Evolutionary conservation across 2,797 vertebrate genomes (phyloP).

Genomic region (Poliocrania exsul): DNA sequence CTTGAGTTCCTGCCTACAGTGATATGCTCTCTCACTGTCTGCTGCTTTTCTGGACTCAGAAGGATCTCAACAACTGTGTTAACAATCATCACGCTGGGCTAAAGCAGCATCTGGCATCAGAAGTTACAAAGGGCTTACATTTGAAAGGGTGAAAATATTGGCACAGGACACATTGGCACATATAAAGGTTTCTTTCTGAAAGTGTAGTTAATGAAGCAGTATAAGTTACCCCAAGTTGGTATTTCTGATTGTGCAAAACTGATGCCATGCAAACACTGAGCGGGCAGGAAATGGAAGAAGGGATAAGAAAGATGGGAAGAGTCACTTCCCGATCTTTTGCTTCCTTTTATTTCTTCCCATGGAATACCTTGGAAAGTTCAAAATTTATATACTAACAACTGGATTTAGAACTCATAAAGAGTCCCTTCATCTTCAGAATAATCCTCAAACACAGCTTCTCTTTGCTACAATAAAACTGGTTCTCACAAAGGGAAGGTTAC

Average conservation of each 20-base stretch:
- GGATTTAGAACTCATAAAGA: background rate
- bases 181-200: background rate
- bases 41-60: constrained; percentile 7
- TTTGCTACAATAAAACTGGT: background rate
- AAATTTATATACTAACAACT: background rate
- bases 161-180: background rate
- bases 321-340: background rate
- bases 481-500: background rate
- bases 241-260: background rate
- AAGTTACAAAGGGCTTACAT: background rate
- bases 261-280: background rate
- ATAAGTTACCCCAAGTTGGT: background rate
- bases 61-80: background rate
- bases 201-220: background rate
- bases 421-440: background rate
- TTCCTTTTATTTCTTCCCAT: background rate
- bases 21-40: background rate
- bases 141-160: background rate
- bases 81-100: background rate
- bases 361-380: background rate
- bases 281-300: background rate
- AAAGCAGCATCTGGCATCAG: background rate
- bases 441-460: background rate
- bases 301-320: background rate
- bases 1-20: background rate